Percentiles rank a stretch among this genome's conserved stretches.
Evolutionary conservation across 2,113 vertebrate genomes (phyloP).

Genomic region (Ancistrus triradiatus): DNA sequence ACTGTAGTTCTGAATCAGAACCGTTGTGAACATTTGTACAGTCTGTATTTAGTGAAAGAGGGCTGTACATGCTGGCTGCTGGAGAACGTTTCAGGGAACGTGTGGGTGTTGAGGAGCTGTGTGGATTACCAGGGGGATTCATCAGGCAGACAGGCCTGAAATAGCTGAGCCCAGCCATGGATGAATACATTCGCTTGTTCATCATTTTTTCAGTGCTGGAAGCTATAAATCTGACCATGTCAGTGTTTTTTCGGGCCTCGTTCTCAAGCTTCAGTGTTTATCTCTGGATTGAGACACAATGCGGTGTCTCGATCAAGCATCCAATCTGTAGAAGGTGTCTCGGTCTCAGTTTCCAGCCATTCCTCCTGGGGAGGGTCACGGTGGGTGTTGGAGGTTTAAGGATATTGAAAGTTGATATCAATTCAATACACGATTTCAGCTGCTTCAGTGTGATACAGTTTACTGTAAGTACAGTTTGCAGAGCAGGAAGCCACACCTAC

Average conservation of each 20-base stretch:
- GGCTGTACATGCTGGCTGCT: neutral
- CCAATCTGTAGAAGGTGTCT: too few species aligned
- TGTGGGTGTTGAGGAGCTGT: slow-evolving; percentile 15
- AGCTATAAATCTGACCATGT: slow-evolving; percentile 49
- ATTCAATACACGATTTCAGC: too few species aligned
- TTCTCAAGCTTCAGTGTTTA: neutral
- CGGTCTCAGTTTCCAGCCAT: too few species aligned
- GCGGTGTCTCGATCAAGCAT: too few species aligned
- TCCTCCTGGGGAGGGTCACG: too few species aligned
- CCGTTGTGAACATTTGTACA: too few species aligned
- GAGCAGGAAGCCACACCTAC: too few species aligned
- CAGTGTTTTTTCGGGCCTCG: neutral
- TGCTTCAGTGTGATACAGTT: too few species aligned
- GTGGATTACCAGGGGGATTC: slow-evolving; percentile 53
- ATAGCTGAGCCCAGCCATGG: slow-evolving; percentile 34
- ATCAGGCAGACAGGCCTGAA: slow-evolving; percentile 56
- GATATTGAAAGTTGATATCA: too few species aligned
- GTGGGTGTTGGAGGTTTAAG: too few species aligned
- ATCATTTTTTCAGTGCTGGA: slow-evolving; percentile 38
- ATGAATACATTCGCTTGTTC: slow-evolving; percentile 42
- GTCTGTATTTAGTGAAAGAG: neutral
- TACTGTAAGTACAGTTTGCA: too few species aligned
- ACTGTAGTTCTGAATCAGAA: too few species aligned
- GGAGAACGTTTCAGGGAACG: neutral
- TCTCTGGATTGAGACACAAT: neutral